Evolutionary conservation across 2,113 vertebrate genomes (phyloP).

Genomic region (Serinus canaria): DNA sequence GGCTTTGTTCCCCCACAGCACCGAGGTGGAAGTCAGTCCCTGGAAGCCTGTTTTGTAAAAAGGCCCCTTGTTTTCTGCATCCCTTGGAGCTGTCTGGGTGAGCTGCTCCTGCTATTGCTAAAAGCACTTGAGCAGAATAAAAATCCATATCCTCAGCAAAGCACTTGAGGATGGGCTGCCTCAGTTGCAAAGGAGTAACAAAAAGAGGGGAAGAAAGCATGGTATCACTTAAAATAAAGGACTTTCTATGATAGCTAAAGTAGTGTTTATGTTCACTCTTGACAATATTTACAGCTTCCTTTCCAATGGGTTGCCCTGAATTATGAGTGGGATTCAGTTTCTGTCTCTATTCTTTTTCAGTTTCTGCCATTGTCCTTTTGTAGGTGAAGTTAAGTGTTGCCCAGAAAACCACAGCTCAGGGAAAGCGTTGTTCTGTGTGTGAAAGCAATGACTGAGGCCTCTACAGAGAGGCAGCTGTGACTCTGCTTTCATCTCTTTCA

Average conservation of each 20-base stretch:
- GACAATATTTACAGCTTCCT: neutral
- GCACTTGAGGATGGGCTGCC: neutral
- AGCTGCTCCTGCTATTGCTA: neutral
- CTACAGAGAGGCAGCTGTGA: neutral
- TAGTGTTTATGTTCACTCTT: neutral
- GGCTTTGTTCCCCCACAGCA: fast-evolving
- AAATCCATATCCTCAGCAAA: neutral
- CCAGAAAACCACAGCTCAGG: neutral
- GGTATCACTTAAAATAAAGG: neutral
- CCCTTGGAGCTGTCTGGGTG: fast-evolving
- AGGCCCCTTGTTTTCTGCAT: neutral
- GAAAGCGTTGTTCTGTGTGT: neutral
- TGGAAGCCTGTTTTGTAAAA: neutral
- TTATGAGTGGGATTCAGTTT: neutral
- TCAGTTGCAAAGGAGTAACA: neutral
- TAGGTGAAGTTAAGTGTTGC: neutral
- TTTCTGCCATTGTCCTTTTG: neutral
- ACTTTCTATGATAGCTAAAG: neutral
- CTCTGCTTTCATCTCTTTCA: neutral
- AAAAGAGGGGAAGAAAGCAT: neutral
- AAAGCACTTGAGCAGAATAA: neutral
- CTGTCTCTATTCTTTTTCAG: neutral
- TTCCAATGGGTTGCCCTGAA: neutral
- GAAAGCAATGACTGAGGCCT: neutral
- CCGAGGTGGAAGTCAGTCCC: neutral